These are phyloP conservation scores for Paratrypauchen microcephalus DNA, from an alignment of 2,797 vertebrate species.

Conservation along the genomic window DNA sequence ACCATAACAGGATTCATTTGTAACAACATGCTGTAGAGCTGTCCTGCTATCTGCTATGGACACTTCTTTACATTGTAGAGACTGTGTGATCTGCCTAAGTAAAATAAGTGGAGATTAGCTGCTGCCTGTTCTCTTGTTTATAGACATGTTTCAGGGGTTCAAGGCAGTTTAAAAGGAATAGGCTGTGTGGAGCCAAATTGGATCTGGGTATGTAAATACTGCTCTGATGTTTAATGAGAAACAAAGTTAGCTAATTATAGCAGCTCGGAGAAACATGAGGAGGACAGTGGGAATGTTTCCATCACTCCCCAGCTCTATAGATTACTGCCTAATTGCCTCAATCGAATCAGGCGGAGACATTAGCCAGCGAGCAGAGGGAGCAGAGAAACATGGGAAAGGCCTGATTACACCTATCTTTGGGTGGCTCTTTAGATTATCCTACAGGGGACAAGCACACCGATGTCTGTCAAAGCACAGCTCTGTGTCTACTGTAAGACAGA, in stretches of 20 bases:
- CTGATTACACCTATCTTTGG: constrained; percentile 75
- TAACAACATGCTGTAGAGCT: constrained; percentile 36
- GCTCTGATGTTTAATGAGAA: constrained; percentile 82
- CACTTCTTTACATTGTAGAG: constrained; percentile 36
- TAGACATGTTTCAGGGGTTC: constrained; percentile 65
- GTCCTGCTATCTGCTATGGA: constrained; percentile 25
- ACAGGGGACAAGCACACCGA: constrained; percentile 59
- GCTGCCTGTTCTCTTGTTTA: constrained; percentile 60
- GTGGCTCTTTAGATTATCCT: constrained; percentile 74
- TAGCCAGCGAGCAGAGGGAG: constrained; percentile 73
- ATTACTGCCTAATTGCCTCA: constrained; percentile 79
- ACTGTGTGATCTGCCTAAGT: constrained; percentile 53
- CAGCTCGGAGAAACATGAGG: constrained; percentile 81
- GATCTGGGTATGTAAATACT: constrained; percentile 84
- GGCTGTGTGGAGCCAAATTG: constrained; percentile 73
- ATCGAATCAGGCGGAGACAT: constrained; percentile 80
- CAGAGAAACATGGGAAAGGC: constrained; percentile 72
- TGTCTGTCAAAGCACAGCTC: constrained; percentile 49
- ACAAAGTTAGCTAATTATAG: constrained; percentile 86
- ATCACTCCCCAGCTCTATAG: constrained; percentile 77
- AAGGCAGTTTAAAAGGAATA: constrained; percentile 73
- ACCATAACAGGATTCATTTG: constrained; percentile 40
- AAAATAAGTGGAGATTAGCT: constrained; percentile 56
- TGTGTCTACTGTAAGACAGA: constrained; percentile 42
- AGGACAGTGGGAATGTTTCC: constrained; percentile 80